Evolutionary conservation across 64 coral and sea anemone species (phyloP).

Genomic region (Dendronephthya gigantea): DNA sequence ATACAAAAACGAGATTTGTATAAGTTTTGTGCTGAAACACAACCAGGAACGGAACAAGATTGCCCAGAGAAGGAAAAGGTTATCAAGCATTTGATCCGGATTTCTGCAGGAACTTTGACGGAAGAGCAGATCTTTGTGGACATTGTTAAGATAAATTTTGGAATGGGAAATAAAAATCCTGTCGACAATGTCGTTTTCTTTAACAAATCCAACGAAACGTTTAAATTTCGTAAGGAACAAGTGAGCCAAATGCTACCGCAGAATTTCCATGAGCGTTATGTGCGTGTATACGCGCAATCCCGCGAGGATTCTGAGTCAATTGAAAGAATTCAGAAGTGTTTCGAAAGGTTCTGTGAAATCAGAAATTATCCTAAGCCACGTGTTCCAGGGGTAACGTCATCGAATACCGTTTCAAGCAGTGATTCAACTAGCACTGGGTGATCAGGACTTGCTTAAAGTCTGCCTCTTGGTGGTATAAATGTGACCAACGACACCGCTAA

Average conservation of each 20-base stretch:
- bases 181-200: not conserved
- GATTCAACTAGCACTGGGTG: not conserved
- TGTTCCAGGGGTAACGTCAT: not conserved
- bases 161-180: not conserved
- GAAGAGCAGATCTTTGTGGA: not conserved
- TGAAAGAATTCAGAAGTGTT: not conserved
- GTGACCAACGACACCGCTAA: too few relatives aligned
- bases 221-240: not conserved
- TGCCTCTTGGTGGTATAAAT: too few relatives aligned
- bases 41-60: not conserved
- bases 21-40: not conserved
- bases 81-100: not conserved
- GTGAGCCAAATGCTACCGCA: not conserved
- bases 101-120: not conserved
- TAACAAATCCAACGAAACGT: not conserved
- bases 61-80: not conserved
- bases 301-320: not conserved
- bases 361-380: not conserved
- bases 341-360: not conserved
- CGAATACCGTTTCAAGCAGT: not conserved
- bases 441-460: too few relatives aligned
- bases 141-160: not conserved
- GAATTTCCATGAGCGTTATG: not conserved
- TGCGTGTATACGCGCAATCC: not conserved
- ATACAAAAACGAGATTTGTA: not conserved